Conservation (phyloP, 2,797 vertebrate species). For the Cyprinodon diabolis region DNA sequence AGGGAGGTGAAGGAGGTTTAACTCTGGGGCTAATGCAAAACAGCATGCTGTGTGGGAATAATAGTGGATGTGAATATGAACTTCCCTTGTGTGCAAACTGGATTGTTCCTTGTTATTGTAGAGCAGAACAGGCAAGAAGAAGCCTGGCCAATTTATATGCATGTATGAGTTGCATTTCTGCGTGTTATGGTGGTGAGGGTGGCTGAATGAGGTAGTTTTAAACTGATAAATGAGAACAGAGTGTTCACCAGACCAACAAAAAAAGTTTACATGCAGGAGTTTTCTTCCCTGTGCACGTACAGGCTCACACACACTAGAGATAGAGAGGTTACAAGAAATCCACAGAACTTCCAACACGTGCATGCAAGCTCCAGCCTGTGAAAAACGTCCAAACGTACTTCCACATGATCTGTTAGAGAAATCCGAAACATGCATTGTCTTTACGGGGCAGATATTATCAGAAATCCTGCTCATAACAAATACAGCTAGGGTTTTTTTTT, state of each 20-base stretch:
- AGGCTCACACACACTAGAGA: conserved; percentile 7
- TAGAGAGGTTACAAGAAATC: conserved; percentile 25
- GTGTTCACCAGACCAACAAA: conserved; percentile 58
- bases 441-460: not conserved
- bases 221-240: conserved; percentile 69
- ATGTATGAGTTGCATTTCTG: conserved; percentile 1
- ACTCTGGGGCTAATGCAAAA: conserved; percentile 65
- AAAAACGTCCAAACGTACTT: conserved; percentile 9
- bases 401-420: not conserved
- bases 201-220: conserved; percentile 61
- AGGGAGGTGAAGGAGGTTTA: conserved; percentile 44
- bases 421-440: not conserved
- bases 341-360: conserved; percentile 15
- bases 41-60: conserved; percentile 46
- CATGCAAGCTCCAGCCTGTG: conserved; percentile 23
- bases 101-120: conserved; percentile 45
- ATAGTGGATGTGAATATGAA: conserved; percentile 27
- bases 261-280: conserved; percentile 22
- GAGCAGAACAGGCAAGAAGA: conserved; percentile 16
- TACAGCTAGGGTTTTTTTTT: not conserved
- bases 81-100: conserved; percentile 48
- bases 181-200: conserved; percentile 30
- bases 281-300: not conserved
- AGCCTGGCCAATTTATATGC: conserved; percentile 23
- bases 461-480: not conserved